Base-by-base conservation (phyloP, 2,797 vertebrate species). In the Hippopotamyrus pictus region DNA sequence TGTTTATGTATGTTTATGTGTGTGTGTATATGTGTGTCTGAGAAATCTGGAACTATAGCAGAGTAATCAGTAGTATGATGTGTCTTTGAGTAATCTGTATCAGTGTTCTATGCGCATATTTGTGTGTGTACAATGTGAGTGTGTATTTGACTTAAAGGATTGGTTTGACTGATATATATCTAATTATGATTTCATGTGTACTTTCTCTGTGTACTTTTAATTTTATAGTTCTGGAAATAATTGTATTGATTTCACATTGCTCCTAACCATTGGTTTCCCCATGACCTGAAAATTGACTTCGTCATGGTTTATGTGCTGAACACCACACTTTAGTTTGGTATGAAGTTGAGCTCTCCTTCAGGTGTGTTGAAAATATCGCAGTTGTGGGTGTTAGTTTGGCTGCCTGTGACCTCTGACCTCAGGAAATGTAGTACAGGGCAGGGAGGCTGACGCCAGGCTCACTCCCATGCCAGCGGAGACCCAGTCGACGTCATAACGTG, bases 121-220 rank as follows among this genome's bases (percentile, higher is more conserved):
- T 79, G 6, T 7, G 37, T 79, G 73, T 44, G 73, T 79, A 79
- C 33, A 79, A n/a, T 44, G 37, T 79, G 14, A 44, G 37, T 79
- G 37, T 79, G 73, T 44, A 17, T 79, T 79, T 79, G 73, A 44
- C 73, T 79, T 79, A 79, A 79, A 79, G 73, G 73, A 79, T 41
- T 44, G 73, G 73, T 79, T 76, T 76, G 33, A 76, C 69, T 76
- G 69, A 41, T 41, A 14, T n/a, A 79, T 41, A 79, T 44, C 2
- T n/a, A 79, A 79, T 79, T 79, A 19, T 44, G 29, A 44, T 79
- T 41, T n/a, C 37, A 44, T 9, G 17, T n/a, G 53, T 57, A 57
- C 53, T 19, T 57, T 79, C 19, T 79, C 73, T 41, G 37, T 79
- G 5, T n/a, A 17, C 33, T 76, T 76, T 1, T 69, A 11, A 33